These are phyloP conservation scores for Alouatta palliata DNA, from an alignment of 2,113 vertebrate species.

Conservation along the genomic window DNA sequence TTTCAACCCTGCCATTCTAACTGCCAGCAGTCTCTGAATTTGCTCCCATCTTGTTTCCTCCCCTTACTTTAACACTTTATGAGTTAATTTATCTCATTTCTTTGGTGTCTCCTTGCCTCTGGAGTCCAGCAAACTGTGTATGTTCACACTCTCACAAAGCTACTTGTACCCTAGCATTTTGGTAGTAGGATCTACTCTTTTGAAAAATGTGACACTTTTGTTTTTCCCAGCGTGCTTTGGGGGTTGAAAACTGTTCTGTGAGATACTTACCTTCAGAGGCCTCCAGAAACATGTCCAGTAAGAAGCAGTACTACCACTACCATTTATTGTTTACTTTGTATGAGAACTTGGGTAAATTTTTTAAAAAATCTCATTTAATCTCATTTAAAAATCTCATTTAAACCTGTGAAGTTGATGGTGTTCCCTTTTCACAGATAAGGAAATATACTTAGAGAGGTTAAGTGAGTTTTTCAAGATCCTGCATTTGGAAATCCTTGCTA, in stretches of 20 bases:
- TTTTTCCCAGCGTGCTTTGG: not conserved
- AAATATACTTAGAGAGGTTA: constrained; percentile 23
- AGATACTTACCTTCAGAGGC: constrained; percentile 27
- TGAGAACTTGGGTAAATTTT: not conserved
- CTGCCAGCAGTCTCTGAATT: not conserved
- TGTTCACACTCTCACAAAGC: constrained; percentile 8
- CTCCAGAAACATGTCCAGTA: not conserved
- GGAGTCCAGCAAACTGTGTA: not conserved
- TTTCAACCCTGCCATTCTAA: not conserved
- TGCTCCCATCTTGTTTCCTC: not conserved
- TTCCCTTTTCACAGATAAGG: not conserved
- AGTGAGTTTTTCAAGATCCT: constrained; percentile 39
- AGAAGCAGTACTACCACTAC: not conserved
- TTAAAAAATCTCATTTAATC: not conserved
- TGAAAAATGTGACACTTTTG: constrained; percentile 21
- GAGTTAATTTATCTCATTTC: constrained; percentile 6
- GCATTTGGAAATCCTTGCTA: constrained; percentile 24
- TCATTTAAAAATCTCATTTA: not conserved
- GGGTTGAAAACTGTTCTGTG: constrained; percentile 14
- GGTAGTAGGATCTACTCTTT: not conserved
- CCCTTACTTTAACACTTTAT: constrained; percentile 14
- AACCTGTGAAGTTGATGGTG: not conserved
- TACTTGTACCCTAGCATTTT: constrained; percentile 48
- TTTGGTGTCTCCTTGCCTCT: constrained; percentile 6
- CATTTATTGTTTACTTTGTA: constrained; percentile 20